phyloP scores from a whole-genome alignment of 2,797 vertebrate genomes.

The Xenentodon cancila region DNA sequence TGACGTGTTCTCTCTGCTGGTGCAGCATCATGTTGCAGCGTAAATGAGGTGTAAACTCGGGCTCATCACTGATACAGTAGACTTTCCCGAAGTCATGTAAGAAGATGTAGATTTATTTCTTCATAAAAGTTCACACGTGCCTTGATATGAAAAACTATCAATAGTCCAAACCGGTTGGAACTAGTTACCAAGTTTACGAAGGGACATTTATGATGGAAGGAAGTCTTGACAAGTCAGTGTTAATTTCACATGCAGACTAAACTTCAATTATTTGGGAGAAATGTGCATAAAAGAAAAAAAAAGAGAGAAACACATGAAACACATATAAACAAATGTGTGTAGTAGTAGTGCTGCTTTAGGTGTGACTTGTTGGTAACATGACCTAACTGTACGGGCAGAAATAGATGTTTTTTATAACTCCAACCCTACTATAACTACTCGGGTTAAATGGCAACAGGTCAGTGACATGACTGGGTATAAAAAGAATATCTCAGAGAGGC shows the following conservation, averaged over 20 bases:
- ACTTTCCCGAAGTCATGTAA: neutral
- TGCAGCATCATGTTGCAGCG: slow-evolving; percentile 4
- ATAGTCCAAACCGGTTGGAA: slow-evolving; percentile 3
- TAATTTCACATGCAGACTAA: neutral
- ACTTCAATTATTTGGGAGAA: slow-evolving; percentile 1
- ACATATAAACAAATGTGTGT: slow-evolving; percentile 1
- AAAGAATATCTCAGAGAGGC: no score
- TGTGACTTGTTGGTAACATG: neutral
- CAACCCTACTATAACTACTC: no score
- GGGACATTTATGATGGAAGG: slow-evolving; percentile 31
- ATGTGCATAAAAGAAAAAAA: neutral
- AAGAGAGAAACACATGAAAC: neutral
- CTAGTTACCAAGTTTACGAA: slow-evolving; percentile 14
- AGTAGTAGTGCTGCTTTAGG: neutral
- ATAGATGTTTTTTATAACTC: neutral
- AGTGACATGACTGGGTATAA: no score
- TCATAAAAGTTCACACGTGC: slow-evolving; percentile 6
- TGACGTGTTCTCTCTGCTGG: neutral
- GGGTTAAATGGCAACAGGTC: no score
- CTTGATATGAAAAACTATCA: slow-evolving; percentile 28
- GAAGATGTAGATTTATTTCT: slow-evolving; percentile 5
- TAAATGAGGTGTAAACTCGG: neutral
- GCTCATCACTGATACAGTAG: neutral
- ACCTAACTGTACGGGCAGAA: neutral
- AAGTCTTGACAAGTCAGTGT: slow-evolving; percentile 21